Base-by-base conservation (phyloP, 2,888 invertebrate genomes). In the Cryptus viduatorius region DNA sequence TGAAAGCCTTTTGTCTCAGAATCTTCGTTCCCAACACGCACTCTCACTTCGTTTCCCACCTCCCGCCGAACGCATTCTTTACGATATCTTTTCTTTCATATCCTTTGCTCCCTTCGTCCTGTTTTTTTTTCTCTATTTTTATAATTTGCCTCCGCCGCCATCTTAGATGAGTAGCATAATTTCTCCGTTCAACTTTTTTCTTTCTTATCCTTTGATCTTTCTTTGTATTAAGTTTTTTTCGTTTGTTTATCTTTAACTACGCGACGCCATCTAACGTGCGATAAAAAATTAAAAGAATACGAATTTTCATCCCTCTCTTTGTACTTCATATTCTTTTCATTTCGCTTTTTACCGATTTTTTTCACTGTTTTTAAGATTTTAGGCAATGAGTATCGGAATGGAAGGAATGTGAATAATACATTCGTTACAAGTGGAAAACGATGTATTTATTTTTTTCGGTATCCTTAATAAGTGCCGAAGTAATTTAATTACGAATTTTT, bases 41-140 rank as follows among this genome's bases (percentile, higher is more conserved):
- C 59, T 61, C 59, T 31, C 59, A 61, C 59, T 61, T 61, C 31
- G 31, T 61, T 29, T 31, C 29, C 14, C n/a, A 4, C 59, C 31
- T 31, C 24, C 59, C 59, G 4, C 59, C 8, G 12, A n/a, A 61
- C 59, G 59, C 59, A 61, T 61, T 31, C 14, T 61, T 61, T 31
- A n/a, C 29, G 59, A 14, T 61, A 31, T 14, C 14, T 61, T 61
- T 7, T 29, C 59, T 61, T 61, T 61, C 31, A 29, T 61, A 5
- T 29, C 31, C 31, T 31, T 61, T 14, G 4, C 29, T 31, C 59
- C 29, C 29, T 29, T 29, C 24, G 12, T n/a, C 31, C 31, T 31
- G 14, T 12, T 59, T 29, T 59, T 59, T 29, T 61, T 61, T 31
- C 0, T 14, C 1, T 29, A 4, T n/a, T 48, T n/a, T 48, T n/a